These are phyloP conservation scores for Arctia plantaginis DNA, from an alignment of 2,888 invertebrate genomes.

Conservation along the genomic window DNA sequence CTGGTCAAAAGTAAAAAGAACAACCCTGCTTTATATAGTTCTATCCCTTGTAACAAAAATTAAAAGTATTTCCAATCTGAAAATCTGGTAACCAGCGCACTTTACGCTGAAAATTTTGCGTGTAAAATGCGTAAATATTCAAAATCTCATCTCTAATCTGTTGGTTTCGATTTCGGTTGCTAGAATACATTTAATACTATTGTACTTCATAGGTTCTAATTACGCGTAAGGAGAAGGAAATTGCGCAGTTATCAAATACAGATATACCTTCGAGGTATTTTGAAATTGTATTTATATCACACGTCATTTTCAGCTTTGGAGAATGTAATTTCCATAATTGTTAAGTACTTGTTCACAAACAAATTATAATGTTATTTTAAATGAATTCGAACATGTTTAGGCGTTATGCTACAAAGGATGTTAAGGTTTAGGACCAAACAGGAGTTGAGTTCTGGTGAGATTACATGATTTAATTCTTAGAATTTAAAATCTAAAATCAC, in stretches of 20 bases:
- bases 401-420: not conserved
- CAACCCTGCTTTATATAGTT: too few species aligned
- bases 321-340: not conserved
- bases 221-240: not conserved
- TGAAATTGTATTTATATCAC: not conserved
- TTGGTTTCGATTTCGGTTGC: not conserved
- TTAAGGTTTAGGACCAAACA: not conserved
- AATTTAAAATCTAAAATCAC: not conserved
- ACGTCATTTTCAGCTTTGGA: not conserved
- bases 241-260: not conserved
- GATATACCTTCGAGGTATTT: not conserved
- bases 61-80: too few species aligned
- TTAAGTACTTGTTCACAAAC: not conserved
- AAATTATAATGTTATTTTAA: not conserved
- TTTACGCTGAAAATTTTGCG: not conserved
- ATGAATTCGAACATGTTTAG: not conserved
- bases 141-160: not conserved
- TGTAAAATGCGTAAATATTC: not conserved
- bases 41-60: too few species aligned
- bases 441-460: not conserved
- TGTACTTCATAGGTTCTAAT: not conserved
- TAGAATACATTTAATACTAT: not conserved
- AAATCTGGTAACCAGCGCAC: not conserved
- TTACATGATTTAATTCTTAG: not conserved
- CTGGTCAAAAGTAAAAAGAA: too few species aligned